Evolutionary conservation across 1,140 invertebrate genomes (phyloP).

Genomic region (Pseudoatta argentina): DNA sequence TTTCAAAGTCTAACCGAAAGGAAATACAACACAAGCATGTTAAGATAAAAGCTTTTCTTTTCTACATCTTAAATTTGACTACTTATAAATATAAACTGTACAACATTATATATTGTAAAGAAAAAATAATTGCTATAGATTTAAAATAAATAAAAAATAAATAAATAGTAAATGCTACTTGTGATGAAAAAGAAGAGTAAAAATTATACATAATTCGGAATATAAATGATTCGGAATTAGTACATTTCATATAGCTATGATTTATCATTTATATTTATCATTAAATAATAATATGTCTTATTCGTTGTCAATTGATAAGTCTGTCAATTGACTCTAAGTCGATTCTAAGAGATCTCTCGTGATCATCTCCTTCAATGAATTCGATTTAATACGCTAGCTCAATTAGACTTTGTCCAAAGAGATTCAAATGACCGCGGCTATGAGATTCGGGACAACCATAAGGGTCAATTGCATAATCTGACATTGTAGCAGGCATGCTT

Average conservation of each 20-base stretch:
- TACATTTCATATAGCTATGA: background rate
- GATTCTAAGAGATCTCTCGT: conserved; percentile 11
- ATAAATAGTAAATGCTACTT: background rate
- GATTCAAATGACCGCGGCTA: conserved; percentile 42
- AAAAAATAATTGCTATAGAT: too few relatives aligned
- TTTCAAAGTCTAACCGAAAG: too few relatives aligned
- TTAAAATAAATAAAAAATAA: background rate
- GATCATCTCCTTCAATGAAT: conserved; percentile 55
- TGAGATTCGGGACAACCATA: conserved; percentile 47
- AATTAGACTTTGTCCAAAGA: conserved; percentile 49
- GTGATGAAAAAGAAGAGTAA: background rate
- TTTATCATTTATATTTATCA: background rate
- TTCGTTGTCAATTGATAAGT: background rate
- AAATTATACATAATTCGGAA: background rate
- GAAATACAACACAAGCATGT: too few relatives aligned
- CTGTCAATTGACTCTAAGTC: background rate
- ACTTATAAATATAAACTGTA: too few relatives aligned
- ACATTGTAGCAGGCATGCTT: conserved; percentile 7
- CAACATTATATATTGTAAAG: too few relatives aligned
- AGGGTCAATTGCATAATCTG: conserved; percentile 63
- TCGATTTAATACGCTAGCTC: conserved; percentile 33
- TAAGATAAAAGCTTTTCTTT: too few relatives aligned
- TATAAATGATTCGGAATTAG: background rate
- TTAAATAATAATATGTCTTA: conserved; percentile 6
- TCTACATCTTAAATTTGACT: too few relatives aligned